Evolutionary conservation across 1,140 invertebrate genomes (phyloP).

Genomic region (Magallana gigas): DNA sequence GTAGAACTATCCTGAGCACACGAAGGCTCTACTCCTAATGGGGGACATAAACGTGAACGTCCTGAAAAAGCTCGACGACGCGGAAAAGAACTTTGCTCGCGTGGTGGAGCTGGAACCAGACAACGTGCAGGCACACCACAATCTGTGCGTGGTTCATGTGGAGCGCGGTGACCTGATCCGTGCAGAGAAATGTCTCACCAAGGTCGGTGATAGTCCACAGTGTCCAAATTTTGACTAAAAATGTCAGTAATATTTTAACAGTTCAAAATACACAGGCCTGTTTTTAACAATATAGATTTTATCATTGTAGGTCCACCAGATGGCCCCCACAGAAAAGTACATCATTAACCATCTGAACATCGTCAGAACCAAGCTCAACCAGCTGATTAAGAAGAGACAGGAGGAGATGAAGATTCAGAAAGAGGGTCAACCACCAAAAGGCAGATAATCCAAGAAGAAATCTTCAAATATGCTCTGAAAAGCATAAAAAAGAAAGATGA

Average conservation of each 20-base stretch:
- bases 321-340: slow-evolving; percentile 92
- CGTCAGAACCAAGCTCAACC: slow-evolving; percentile 84
- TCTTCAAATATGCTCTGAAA: no score
- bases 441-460: not conserved
- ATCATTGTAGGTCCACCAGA: slow-evolving; percentile 82
- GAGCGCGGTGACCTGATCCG: slow-evolving; percentile 90
- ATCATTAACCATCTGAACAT: slow-evolving; percentile 92
- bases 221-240: no score
- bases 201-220: slow-evolving; percentile 61
- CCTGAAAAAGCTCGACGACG: slow-evolving; percentile 89
- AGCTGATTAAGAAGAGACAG: slow-evolving; percentile 52
- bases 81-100: slow-evolving; percentile 88
- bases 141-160: slow-evolving; percentile 96
- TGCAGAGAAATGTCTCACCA: slow-evolving; percentile 91
- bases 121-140: slow-evolving; percentile 96
- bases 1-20: slow-evolving; percentile 94
- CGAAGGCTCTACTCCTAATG: slow-evolving; percentile 95
- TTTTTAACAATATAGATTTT: no score
- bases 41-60: slow-evolving; percentile 98
- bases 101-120: slow-evolving; percentile 92
- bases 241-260: no score
- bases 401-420: slow-evolving; percentile 46
- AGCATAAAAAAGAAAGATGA: no score
- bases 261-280: no score
- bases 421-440: slow-evolving; percentile 25